These are phyloP conservation scores for Cacatua alba DNA, from an alignment of 2,113 vertebrate genomes.

Conservation along the genomic window DNA sequence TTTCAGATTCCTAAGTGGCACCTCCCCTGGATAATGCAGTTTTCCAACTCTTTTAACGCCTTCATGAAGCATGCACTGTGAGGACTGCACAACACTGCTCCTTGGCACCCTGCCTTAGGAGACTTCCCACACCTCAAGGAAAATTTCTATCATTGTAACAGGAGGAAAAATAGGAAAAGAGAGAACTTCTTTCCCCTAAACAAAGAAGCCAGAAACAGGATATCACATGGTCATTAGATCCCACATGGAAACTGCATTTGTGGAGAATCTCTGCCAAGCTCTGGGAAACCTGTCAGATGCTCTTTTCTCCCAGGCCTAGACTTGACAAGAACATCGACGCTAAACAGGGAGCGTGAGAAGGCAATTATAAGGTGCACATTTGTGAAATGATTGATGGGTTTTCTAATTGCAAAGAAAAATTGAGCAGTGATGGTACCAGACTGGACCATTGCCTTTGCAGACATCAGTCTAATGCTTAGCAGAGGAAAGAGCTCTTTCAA, in stretches of 20 bases:
- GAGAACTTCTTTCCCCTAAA: not conserved
- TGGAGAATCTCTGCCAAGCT: not conserved
- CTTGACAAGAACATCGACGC: not conserved
- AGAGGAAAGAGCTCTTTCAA: not conserved
- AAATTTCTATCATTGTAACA: not conserved
- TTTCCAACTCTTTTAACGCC: not conserved
- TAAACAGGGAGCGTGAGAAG: not conserved
- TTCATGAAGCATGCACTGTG: fast-evolving
- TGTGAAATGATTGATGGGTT: not conserved
- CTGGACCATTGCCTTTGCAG: not conserved
- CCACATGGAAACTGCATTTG: not conserved
- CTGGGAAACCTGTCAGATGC: not conserved
- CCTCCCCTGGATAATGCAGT: not conserved
- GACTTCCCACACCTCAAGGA: not conserved
- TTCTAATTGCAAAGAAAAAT: not conserved
- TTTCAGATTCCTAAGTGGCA: not conserved
- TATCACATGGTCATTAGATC: not conserved
- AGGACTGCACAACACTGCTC: not conserved
- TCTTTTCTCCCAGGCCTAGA: not conserved
- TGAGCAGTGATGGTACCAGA: not conserved
- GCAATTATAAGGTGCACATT: not conserved
- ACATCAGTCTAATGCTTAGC: not conserved
- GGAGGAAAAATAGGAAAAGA: not conserved
- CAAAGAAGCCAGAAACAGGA: not conserved
- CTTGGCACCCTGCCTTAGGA: not conserved